These are phyloP conservation scores for Limosa lapponica DNA, from an alignment of 2,797 vertebrate species.

Conservation along the genomic window DNA sequence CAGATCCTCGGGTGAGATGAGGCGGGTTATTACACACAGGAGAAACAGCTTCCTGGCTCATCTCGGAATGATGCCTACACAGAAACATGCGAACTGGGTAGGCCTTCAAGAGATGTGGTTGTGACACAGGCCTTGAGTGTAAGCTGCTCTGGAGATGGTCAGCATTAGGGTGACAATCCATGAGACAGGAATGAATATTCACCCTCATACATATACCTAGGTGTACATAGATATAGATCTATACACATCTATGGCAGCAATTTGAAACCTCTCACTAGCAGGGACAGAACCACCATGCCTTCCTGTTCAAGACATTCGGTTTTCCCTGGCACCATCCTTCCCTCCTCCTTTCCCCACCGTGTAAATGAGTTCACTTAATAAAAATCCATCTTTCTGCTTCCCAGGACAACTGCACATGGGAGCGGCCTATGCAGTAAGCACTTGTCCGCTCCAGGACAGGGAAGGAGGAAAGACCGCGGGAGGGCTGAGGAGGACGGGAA, in stretches of 20 bases:
- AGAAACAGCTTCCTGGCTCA: not conserved
- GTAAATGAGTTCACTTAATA: not conserved
- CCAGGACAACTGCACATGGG: not conserved
- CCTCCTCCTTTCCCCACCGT: not conserved
- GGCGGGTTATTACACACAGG: too few species aligned
- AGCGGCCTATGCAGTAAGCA: not conserved
- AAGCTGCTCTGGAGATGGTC: not conserved
- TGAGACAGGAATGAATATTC: not conserved
- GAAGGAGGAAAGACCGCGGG: not conserved
- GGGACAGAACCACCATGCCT: not conserved
- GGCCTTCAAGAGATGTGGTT: not conserved
- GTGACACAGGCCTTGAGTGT: not conserved
- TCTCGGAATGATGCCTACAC: not conserved
- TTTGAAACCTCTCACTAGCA: not conserved
- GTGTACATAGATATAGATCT: too few species aligned
- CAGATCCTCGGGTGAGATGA: not conserved
- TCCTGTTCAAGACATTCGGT: not conserved
- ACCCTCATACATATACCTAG: too few species aligned
- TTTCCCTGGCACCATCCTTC: not conserved
- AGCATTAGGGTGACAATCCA: fast-evolving
- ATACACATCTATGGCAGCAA: not conserved
- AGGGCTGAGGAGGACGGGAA: not conserved
- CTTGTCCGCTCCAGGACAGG: not conserved
- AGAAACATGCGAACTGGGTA: too few species aligned
- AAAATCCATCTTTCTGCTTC: not conserved